phyloP scores from a whole-genome alignment of 2,888 invertebrate species.

The Amphiduros pacificus region DNA sequence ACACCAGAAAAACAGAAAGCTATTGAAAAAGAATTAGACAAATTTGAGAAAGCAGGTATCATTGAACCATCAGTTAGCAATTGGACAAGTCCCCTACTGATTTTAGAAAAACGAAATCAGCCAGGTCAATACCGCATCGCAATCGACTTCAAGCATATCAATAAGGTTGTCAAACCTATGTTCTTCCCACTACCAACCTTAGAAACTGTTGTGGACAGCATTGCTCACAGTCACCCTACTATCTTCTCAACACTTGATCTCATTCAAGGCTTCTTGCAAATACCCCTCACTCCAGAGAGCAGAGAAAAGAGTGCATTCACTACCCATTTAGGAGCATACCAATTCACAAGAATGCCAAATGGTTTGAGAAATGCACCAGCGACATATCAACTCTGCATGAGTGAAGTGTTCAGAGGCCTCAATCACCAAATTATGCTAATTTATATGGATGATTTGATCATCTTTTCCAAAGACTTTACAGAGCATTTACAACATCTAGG shows the following conservation, averaged over 20 bases:
- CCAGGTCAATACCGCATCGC: background rate
- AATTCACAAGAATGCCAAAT: background rate
- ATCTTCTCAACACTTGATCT: background rate
- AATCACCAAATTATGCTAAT: constrained; percentile 11
- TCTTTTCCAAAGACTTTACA: constrained; percentile 23
- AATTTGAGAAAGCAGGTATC: background rate
- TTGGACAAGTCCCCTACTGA: background rate
- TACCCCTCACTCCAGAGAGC: background rate
- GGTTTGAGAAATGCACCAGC: background rate
- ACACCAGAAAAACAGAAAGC: background rate
- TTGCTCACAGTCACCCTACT: background rate
- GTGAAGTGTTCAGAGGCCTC: background rate
- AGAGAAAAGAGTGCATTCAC: background rate
- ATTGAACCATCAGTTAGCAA: background rate
- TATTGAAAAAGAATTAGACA: background rate
- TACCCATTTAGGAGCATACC: background rate
- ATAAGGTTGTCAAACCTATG: background rate
- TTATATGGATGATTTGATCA: constrained; percentile 31
- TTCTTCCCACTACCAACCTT: background rate
- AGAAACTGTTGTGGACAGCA: background rate
- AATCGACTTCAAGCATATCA: background rate
- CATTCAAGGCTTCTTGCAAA: background rate
- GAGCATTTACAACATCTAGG: background rate
- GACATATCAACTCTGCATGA: background rate
- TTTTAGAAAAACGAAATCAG: background rate